Evolutionary conservation across 2,113 vertebrate species (phyloP).

Genomic region (Tragelaphus strepsiceros): DNA sequence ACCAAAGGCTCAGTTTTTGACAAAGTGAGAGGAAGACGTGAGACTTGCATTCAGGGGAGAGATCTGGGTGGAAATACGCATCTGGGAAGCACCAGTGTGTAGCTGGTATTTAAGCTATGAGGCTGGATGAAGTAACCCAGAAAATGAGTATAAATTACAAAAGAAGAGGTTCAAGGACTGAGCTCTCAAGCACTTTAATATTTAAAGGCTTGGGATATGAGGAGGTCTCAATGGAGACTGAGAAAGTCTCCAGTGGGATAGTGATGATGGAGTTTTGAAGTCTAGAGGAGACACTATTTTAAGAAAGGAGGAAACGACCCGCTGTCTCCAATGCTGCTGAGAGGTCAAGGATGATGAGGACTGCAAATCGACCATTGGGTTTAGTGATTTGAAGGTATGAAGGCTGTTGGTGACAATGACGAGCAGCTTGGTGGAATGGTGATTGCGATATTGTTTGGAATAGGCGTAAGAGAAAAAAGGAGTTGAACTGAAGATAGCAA

Average conservation of each 20-base stretch:
- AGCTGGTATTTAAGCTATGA: neutral
- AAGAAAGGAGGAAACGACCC: neutral
- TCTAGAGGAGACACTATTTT: neutral
- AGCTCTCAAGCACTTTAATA: neutral
- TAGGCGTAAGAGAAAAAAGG: neutral
- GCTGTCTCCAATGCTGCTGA: neutral
- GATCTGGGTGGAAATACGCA: neutral
- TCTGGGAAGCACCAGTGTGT: neutral
- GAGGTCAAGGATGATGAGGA: neutral
- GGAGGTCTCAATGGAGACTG: neutral
- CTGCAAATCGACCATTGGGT: neutral
- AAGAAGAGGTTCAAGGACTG: neutral
- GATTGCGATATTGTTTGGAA: neutral
- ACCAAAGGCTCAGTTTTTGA: neutral
- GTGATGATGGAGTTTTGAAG: neutral
- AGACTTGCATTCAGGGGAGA: neutral
- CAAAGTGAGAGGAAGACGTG: neutral
- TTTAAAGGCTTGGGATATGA: neutral
- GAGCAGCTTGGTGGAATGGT: neutral
- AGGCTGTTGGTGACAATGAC: neutral
- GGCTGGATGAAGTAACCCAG: neutral
- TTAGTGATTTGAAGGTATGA: neutral
- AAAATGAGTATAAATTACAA: neutral
- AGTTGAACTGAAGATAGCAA: neutral
- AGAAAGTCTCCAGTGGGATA: neutral